phyloP scores from a whole-genome alignment of 2,113 vertebrate genomes.

The Zosterops hypoxanthus region DNA sequence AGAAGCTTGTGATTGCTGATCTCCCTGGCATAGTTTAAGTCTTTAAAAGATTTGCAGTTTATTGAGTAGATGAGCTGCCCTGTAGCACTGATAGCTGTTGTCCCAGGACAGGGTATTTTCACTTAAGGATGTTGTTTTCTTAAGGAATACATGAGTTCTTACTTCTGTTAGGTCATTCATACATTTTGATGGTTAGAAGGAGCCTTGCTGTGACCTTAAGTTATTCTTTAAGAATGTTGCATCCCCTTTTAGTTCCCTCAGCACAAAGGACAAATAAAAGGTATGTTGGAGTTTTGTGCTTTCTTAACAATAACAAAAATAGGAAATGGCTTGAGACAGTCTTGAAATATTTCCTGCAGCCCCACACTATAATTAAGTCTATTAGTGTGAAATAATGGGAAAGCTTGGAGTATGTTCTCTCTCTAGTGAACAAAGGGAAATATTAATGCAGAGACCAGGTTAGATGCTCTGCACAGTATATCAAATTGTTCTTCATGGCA shows the following conservation, averaged over 20 bases:
- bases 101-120: neutral
- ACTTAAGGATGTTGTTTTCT: neutral
- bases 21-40: neutral
- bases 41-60: neutral
- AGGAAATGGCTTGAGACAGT: neutral
- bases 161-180: neutral
- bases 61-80: neutral
- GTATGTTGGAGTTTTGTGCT: neutral
- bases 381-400: neutral
- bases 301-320: neutral
- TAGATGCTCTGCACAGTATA: neutral
- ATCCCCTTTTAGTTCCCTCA: neutral
- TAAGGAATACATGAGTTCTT: neutral
- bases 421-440: neutral
- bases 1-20: neutral
- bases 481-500: neutral
- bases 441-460: neutral
- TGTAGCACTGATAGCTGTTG: neutral
- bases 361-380: neutral
- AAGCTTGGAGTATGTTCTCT: neutral
- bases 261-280: neutral
- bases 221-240: neutral
- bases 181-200: neutral
- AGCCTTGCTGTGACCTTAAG: neutral
- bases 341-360: neutral